phyloP scores from a whole-genome alignment of 2,113 vertebrate species.

The Rattus norvegicus region DNA sequence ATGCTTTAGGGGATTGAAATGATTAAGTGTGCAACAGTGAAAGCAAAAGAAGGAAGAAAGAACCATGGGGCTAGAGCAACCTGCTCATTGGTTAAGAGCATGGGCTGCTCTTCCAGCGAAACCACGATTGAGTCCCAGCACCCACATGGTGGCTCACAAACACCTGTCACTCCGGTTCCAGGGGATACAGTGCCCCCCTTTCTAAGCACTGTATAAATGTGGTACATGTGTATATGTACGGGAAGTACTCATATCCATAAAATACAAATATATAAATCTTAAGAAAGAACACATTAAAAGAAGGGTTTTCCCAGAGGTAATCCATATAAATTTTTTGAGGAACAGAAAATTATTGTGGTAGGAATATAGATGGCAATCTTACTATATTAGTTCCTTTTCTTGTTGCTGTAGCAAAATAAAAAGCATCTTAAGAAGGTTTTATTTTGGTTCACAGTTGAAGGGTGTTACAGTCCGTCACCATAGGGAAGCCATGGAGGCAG shows the following conservation, averaged over 20 bases:
- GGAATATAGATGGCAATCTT: background rate
- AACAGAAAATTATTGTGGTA: background rate
- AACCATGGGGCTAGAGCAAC: background rate
- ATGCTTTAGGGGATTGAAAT: constrained; percentile 12
- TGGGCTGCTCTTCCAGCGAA: background rate
- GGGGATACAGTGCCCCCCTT: background rate
- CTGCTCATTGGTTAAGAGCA: background rate
- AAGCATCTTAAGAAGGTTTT: background rate
- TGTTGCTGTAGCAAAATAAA: background rate
- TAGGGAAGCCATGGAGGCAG: background rate
- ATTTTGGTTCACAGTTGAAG: background rate
- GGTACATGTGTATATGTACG: too few relatives aligned
- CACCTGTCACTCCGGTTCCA: background rate
- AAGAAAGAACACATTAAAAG: background rate
- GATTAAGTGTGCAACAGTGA: constrained; percentile 12
- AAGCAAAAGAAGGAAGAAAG: background rate
- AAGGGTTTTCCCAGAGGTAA: background rate
- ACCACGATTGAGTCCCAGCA: too few relatives aligned
- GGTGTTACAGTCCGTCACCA: background rate
- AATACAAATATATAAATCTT: background rate
- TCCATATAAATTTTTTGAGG: background rate
- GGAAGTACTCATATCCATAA: background rate
- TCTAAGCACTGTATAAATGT: background rate
- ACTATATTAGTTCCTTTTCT: background rate
- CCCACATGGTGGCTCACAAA: background rate